phyloP scores from a whole-genome alignment of 2,113 vertebrate species.

The Sturnus vulgaris region DNA sequence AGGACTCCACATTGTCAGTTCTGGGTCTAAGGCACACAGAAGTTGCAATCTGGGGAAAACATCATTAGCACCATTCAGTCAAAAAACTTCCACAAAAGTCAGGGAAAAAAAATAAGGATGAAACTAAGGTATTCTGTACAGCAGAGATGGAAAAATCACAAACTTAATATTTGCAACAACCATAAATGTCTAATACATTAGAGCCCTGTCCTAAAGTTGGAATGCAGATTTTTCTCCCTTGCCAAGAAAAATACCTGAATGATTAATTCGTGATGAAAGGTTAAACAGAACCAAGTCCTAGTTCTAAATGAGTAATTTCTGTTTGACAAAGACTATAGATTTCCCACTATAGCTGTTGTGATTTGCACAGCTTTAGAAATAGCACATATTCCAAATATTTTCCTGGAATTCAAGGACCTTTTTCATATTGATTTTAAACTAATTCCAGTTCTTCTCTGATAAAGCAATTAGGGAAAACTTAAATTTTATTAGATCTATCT shows the following conservation, averaged over 20 bases:
- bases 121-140: background rate
- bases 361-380: background rate
- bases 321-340: background rate
- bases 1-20: background rate
- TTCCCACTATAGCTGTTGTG: background rate
- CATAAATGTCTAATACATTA: background rate
- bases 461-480: background rate
- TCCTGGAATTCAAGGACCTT: background rate
- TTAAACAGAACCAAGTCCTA: background rate
- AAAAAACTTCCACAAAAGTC: background rate
- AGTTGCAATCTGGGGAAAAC: background rate
- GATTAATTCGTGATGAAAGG: background rate
- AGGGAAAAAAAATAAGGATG: rapidly evolving
- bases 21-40: background rate
- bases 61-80: background rate
- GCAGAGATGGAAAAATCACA: background rate
- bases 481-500: background rate
- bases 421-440: background rate
- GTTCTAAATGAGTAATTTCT: background rate
- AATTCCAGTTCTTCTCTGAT: background rate
- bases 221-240: background rate
- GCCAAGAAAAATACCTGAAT: background rate
- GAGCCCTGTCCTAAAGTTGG: background rate
- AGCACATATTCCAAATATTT: background rate
- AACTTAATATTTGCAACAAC: background rate